Base-by-base conservation (phyloP, 2,888 invertebrate genomes). In the Abrostola tripartita region DNA sequence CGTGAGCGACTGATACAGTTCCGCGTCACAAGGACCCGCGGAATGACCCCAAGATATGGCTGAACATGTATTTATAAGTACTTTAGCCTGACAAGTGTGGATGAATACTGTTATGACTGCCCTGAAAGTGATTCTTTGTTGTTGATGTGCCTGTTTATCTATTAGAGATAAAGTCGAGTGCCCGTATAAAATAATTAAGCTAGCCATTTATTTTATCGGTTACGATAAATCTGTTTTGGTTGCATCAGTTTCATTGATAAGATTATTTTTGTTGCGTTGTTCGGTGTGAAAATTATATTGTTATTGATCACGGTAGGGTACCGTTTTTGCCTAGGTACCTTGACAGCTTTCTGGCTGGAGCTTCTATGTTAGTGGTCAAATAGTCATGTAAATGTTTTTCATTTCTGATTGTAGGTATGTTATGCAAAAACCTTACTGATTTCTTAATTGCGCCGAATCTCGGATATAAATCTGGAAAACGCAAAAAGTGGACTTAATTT, bases 1-100 rank as follows among this genome's bases (percentile, higher is more conserved):
- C 92, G 93, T 92, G 92, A 88, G 90, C 81, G 70, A 74, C 72
- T 72, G 74, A 79, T 79, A 76, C 76, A 50, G 78, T 83, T 85
- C 81, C 82, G 81, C 81, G 77, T 78, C 73, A 79, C 71, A 68
- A 69, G 75, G 79, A 74, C 65, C 75, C 72, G 69, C 67, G 74
- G 67, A 81, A 81, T 76, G 73, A 75, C 73, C 78, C 54, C 38
- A 47, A 75, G 74, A 63, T 77, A 73, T 68, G 64, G 69, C 37
- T 52, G 62, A 62, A 37, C 53, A 59, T 52, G 38, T 65, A 73
- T 77, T 77, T 80, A 79, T 79, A 75, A 66, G 68, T 67, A 50
- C 73, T 77, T 75, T 47, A 24, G 51, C 35, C 14, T 68, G 73
- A 73, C 71, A 71, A 68, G 68, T 67, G 76, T 55, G 58, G 5